These are phyloP conservation scores for Coecobrya sp. DNA, from an alignment of 2,888 invertebrate genomes.

Conservation along the genomic window DNA sequence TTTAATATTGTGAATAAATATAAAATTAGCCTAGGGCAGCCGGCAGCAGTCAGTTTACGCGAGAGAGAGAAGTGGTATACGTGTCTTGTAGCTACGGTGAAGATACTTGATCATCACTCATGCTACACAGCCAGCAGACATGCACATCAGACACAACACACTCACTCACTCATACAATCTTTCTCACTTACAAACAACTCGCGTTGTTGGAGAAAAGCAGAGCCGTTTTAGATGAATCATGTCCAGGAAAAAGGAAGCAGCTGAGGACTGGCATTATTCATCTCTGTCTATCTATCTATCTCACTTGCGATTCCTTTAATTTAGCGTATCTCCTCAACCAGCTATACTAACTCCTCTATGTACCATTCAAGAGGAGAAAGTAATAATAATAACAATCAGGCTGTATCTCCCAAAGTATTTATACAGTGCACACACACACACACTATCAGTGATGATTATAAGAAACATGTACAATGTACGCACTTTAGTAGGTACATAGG, in stretches of 20 bases:
- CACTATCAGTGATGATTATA: background rate
- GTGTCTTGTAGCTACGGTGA: conserved; percentile 38
- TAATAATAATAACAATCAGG: conserved; percentile 4
- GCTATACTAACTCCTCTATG: background rate
- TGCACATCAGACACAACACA: conserved; percentile 23
- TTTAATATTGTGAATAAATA: conserved; percentile 79
- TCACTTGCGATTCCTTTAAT: conserved; percentile 75
- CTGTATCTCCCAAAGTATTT: background rate
- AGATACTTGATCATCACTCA: conserved; percentile 63
- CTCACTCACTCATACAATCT: conserved; percentile 3
- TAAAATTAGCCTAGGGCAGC: conserved; percentile 71
- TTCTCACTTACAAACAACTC: conserved; percentile 45
- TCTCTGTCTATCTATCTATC: conserved; percentile 78
- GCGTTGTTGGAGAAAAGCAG: conserved; percentile 26
- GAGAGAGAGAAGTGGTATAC: background rate
- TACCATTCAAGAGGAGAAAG: background rate
- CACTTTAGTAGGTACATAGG: background rate
- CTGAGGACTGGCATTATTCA: conserved; percentile 78
- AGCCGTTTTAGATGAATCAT: conserved; percentile 57
- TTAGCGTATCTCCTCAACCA: conserved; percentile 66
- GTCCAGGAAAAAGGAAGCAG: conserved; percentile 78
- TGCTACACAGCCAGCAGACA: conserved; percentile 43
- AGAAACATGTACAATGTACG: background rate
- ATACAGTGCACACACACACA: background rate
- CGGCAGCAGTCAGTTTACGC: conserved; percentile 5